phyloP scores from a whole-genome alignment of 2,113 vertebrate species.

The Crotalus helleri region DNA sequence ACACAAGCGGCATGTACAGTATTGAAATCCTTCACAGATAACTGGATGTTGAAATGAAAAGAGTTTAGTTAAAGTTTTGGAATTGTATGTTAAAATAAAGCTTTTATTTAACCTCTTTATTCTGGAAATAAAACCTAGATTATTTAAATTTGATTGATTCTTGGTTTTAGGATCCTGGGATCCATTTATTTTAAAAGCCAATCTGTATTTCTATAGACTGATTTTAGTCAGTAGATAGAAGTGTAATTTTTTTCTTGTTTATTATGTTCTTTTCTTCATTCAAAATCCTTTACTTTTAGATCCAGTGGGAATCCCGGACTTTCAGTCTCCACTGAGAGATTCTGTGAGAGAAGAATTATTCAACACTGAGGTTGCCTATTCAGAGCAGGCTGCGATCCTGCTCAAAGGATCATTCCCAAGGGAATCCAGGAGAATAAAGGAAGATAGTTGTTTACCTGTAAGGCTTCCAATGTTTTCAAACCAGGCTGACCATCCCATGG shows the following conservation, averaged over 20 bases:
- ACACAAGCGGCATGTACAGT: background rate
- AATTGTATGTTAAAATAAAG: background rate
- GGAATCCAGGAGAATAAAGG: slow-evolving; percentile 61
- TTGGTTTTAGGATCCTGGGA: background rate
- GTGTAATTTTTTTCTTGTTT: background rate
- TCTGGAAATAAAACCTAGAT: background rate
- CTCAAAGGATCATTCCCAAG: slow-evolving; percentile 70
- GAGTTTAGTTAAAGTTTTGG: background rate
- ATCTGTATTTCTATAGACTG: background rate
- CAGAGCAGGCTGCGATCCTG: slow-evolving; percentile 80
- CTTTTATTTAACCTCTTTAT: background rate
- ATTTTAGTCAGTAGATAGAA: background rate
- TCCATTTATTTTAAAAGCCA: background rate
- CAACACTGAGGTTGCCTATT: slow-evolving; percentile 83
- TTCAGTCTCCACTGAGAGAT: slow-evolving; percentile 43
- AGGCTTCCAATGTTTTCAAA: slow-evolving; percentile 45
- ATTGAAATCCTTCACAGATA: background rate
- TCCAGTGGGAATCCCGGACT: slow-evolving; percentile 30
- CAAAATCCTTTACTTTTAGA: slow-evolving; percentile 22
- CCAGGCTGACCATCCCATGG: background rate
- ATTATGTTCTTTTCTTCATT: background rate
- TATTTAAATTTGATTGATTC: background rate
- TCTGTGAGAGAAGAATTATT: slow-evolving; percentile 72
- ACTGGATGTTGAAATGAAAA: background rate
- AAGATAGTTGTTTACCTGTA: slow-evolving; percentile 76